These are phyloP conservation scores for Tetramorium simillimum DNA, from an alignment of 1,140 invertebrate species.

Conservation along the genomic window DNA sequence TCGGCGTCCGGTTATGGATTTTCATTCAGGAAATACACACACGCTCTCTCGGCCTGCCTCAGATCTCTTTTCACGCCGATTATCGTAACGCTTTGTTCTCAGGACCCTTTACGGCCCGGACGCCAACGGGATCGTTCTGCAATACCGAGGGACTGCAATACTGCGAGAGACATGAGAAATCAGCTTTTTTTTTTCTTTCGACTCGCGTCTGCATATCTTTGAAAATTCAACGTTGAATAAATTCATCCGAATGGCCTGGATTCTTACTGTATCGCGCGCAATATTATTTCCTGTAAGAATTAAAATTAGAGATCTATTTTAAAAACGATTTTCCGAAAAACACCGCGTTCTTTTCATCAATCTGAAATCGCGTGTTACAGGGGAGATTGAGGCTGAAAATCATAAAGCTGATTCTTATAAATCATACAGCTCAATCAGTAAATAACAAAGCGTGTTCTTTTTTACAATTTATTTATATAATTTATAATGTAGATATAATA, in stretches of 20 bases:
- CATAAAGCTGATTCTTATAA: no score
- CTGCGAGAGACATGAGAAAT: neutral
- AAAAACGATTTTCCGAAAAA: no score
- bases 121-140: constrained; percentile 3
- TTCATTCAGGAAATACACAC: constrained; percentile 46
- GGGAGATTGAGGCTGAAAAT: no score
- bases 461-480: no score
- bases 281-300: neutral
- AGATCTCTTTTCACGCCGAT: constrained; percentile 7
- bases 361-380: no score
- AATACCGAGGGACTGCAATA: neutral
- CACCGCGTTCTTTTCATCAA: no score
- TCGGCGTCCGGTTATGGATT: constrained; percentile 37
- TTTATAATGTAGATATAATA: no score
- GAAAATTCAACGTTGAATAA: neutral
- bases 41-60: neutral
- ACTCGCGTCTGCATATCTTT: neutral
- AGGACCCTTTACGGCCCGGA: neutral
- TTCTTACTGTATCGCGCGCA: no score
- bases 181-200: no score
- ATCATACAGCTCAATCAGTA: no score
- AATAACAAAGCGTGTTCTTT: no score
- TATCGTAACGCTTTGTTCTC: constrained; percentile 9
- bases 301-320: neutral
- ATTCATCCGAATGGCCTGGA: neutral